Percentiles rank a stretch among this genome's conserved stretches.
Conservation (phyloP, 1,140 invertebrate species). For the Drosophila willistoni region DNA sequence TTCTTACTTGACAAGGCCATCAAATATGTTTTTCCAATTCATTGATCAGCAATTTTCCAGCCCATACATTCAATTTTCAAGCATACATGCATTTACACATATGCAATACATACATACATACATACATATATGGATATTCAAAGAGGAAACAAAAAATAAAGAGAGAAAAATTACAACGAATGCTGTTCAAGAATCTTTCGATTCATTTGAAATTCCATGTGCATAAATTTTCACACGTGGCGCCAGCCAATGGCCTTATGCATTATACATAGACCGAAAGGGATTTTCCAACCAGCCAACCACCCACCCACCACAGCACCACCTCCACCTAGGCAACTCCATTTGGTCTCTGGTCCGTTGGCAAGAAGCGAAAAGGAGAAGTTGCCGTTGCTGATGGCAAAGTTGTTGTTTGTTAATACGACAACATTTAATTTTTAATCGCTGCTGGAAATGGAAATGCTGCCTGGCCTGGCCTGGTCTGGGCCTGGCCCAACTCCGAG, state of each 20-base stretch:
- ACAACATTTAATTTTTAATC: conserved; percentile 80
- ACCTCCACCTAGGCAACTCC: conserved; percentile 2
- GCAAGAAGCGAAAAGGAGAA: neutral
- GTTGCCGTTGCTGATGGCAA: conserved; percentile 32
- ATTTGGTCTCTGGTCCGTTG: neutral
- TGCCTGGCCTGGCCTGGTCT: too few species aligned
- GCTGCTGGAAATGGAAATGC: conserved; percentile 39
- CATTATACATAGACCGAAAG: conserved; percentile 74
- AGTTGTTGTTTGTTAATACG: conserved; percentile 72
- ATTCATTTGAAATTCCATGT: conserved; percentile 66
- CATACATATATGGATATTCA: too few species aligned
- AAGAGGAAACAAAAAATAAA: neutral
- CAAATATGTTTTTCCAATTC: conserved; percentile 49
- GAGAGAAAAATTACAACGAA: neutral
- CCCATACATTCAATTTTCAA: conserved; percentile 29
- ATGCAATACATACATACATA: too few species aligned
- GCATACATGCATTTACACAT: too few species aligned
- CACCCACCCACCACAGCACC: conserved; percentile 28
- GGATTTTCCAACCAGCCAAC: conserved; percentile 56
- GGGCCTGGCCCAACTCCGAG: neutral
- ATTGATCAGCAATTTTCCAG: conserved; percentile 56
- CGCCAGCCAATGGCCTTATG: conserved; percentile 54
- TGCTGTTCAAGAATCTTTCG: conserved; percentile 23
- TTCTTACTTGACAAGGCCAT: conserved; percentile 10
- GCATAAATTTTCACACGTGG: conserved; percentile 78